phyloP scores from a whole-genome alignment of 1,140 invertebrate genomes.

The Lasioglossum albipes region DNA sequence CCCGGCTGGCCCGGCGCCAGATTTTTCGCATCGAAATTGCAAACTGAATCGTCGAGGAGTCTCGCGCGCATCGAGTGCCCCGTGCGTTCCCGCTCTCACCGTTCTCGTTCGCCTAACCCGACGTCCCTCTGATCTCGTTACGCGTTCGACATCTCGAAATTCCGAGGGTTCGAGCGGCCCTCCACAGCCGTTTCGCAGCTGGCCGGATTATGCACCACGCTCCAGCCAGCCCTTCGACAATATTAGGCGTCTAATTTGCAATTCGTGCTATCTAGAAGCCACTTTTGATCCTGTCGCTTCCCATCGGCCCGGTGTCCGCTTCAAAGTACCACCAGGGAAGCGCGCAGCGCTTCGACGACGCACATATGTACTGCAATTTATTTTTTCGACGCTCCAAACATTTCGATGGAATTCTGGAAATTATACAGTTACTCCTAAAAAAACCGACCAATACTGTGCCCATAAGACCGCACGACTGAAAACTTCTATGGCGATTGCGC shows the following conservation, averaged over 20 bases:
- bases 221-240: constrained; percentile 35
- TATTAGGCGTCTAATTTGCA: constrained; percentile 61
- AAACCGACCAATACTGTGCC: no score
- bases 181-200: constrained; percentile 9
- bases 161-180: not conserved
- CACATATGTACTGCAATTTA: no score
- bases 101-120: not conserved
- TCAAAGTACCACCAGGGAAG: no score
- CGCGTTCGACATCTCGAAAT: constrained; percentile 18
- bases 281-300: constrained; percentile 63
- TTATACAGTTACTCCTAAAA: no score
- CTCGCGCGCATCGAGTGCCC: no score
- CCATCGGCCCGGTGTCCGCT: constrained; percentile 44
- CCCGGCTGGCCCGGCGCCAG: not conserved
- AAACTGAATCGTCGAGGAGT: not conserved
- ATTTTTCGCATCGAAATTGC: constrained; percentile 18
- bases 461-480: no score
- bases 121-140: not conserved
- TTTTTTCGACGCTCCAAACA: no score
- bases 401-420: no score
- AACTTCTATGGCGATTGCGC: no score
- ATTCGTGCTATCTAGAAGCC: constrained; percentile 58
- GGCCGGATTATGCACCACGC: constrained; percentile 50
- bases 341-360: no score
- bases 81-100: not conserved